Conservation (phyloP, 2,797 vertebrate species). For the Platalea minor region DNA sequence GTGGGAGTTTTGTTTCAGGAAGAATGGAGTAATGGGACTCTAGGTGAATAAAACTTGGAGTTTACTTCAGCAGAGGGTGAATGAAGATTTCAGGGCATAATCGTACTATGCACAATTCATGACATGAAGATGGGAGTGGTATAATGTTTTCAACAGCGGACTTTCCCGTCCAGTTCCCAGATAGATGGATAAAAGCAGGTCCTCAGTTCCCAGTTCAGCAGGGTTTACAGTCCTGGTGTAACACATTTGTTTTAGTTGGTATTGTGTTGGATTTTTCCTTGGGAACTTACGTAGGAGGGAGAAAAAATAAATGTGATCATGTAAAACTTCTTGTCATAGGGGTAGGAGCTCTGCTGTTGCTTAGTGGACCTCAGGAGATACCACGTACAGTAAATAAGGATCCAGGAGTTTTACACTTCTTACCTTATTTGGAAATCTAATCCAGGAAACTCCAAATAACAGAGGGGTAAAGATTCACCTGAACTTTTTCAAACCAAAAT, state of each 20-base stretch:
- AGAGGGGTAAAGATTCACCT: not conserved
- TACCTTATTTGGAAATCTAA: not conserved
- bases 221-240: not conserved
- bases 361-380: not conserved
- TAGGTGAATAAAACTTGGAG: not conserved
- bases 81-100: not conserved
- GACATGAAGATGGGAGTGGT: not conserved
- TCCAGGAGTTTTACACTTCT: not conserved
- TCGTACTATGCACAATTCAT: fast-evolving
- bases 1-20: not conserved
- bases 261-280: not conserved
- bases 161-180: not conserved
- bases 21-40: not conserved
- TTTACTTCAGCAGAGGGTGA: not conserved
- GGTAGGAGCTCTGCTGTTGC: not conserved
- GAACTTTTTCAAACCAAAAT: not conserved
- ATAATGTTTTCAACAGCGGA: not conserved
- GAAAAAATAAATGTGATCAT: not conserved
- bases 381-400: not conserved
- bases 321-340: not conserved
- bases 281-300: not conserved
- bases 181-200: not conserved
- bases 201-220: not conserved
- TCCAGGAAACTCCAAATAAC: not conserved
- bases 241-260: not conserved